Evolutionary conservation across 1,140 invertebrate species (phyloP).

Genomic region (Drosophila azteca): DNA sequence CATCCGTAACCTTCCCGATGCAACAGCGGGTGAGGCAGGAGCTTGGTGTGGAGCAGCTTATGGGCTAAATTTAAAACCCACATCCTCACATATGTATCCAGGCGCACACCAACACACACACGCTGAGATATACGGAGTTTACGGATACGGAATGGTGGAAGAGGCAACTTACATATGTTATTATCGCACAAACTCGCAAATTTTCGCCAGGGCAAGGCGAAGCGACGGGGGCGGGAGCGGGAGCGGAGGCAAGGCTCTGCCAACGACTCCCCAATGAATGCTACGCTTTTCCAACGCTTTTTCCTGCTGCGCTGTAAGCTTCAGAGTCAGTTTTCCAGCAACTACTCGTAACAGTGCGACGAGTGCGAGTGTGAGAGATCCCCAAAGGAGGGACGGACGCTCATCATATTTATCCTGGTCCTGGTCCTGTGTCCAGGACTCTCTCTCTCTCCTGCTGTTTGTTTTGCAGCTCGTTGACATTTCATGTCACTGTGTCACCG

Average conservation of each 20-base stretch:
- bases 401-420: slow-evolving; percentile 70
- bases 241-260: slow-evolving; percentile 12
- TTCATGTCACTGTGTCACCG: slow-evolving; percentile 78
- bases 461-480: slow-evolving; percentile 79
- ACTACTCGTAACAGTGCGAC: not conserved
- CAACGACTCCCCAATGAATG: slow-evolving; percentile 78
- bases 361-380: slow-evolving; percentile 44
- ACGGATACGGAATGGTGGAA: slow-evolving; percentile 14
- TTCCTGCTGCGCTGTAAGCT: slow-evolving; percentile 46
- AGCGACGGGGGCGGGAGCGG: not conserved
- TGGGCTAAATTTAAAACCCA: slow-evolving; percentile 71
- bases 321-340: slow-evolving; percentile 4
- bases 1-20: not conserved
- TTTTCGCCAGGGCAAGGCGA: slow-evolving; percentile 55
- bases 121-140: slow-evolving; percentile 1
- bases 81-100: slow-evolving; percentile 42
- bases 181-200: slow-evolving; percentile 80
- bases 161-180: slow-evolving; percentile 79
- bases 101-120: slow-evolving; percentile 4
- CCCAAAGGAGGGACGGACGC: slow-evolving; percentile 64
- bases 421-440: slow-evolving; percentile 42
- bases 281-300: slow-evolving; percentile 67
- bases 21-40: not conserved
- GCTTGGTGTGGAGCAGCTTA: slow-evolving; percentile 50
- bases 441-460: slow-evolving; percentile 55